Conservation (phyloP, 2,797 vertebrate species). For the Falco naumanni region DNA sequence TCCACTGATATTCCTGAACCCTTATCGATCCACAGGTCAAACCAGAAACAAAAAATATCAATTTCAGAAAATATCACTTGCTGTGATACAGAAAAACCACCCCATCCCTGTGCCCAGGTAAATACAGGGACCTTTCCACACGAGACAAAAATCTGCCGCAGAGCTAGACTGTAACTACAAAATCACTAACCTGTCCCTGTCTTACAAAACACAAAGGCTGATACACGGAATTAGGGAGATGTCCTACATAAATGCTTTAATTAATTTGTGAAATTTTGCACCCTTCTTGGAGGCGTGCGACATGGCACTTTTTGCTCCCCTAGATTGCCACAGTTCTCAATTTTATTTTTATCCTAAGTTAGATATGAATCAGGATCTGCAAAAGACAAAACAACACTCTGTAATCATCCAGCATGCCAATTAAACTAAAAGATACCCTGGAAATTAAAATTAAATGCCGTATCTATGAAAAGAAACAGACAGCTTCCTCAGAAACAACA, state of each 20-base stretch:
- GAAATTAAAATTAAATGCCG: conserved; percentile 76
- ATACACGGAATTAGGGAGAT: background rate
- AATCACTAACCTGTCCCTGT: background rate
- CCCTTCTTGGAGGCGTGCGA: conserved; percentile 6
- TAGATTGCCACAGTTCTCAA: conserved; percentile 30
- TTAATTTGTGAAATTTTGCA: conserved; percentile 4
- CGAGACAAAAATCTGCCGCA: background rate
- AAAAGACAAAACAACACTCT: conserved; percentile 65
- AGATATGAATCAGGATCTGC: conserved; percentile 54
- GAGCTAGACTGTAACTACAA: background rate
- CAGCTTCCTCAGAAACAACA: conserved; percentile 62
- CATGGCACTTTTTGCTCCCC: background rate
- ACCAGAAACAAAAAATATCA: background rate
- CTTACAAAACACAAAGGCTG: background rate
- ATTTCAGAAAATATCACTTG: background rate
- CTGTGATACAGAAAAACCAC: background rate
- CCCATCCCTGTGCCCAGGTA: background rate
- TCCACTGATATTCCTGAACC: background rate
- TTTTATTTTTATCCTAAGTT: conserved; percentile 63
- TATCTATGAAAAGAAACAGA: conserved; percentile 65
- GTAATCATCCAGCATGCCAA: conserved; percentile 62
- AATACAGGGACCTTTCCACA: background rate
- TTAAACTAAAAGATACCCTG: conserved; percentile 69
- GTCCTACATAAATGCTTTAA: conserved; percentile 10
- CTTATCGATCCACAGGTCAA: conserved; percentile 1